Evolutionary conservation across 2,113 vertebrate genomes (phyloP).

Genomic region (Cyprinodon brontotheroides): DNA sequence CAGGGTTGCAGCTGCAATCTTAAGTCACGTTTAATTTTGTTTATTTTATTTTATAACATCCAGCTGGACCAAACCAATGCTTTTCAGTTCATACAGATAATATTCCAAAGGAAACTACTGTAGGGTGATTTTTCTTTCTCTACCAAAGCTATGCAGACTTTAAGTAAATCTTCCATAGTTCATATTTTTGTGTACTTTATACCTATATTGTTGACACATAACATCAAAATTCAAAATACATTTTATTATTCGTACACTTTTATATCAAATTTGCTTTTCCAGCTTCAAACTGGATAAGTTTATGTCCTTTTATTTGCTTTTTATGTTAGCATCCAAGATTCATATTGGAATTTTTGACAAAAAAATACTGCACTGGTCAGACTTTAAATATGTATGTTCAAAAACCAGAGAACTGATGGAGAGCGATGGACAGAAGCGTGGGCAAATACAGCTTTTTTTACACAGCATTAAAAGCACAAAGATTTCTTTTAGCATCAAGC

Average conservation of each 20-base stretch:
- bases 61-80: background rate
- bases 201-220: too few species aligned
- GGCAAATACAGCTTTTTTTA: background rate
- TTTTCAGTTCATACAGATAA: background rate
- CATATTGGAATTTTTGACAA: too few species aligned
- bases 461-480: background rate
- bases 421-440: too few species aligned
- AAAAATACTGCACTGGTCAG: too few species aligned
- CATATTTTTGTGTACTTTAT: background rate
- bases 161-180: constrained; percentile 13
- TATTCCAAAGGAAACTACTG: background rate
- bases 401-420: background rate
- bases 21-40: background rate
- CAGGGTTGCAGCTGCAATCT: background rate
- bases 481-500: background rate
- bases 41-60: background rate
- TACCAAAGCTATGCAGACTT: constrained; percentile 16
- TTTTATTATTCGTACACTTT: too few species aligned
- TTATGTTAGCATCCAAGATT: too few species aligned
- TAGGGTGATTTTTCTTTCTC: too few species aligned
- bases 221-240: too few species aligned
- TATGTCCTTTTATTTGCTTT: too few species aligned
- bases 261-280: too few species aligned
- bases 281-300: too few species aligned
- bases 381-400: too few species aligned